Percentiles rank a stretch among this genome's conserved stretches.
Conservation (phyloP, 2,888 invertebrate species). For the Melinaea menophilus region DNA sequence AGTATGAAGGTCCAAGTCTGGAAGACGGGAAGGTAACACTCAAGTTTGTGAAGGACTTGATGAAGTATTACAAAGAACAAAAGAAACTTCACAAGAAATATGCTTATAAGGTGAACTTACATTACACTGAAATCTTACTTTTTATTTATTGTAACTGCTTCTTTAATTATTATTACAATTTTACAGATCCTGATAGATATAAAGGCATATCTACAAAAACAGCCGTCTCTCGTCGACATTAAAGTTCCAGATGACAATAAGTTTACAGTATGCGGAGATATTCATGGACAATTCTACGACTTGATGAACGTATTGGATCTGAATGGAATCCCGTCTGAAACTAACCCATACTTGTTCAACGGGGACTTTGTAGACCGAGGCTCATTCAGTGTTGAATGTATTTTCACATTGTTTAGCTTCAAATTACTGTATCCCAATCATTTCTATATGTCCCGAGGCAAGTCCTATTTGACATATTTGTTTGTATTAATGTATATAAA, state of each 20-base stretch:
- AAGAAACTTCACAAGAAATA: slow-evolving; percentile 97
- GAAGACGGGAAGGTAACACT: slow-evolving; percentile 92
- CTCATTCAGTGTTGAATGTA: slow-evolving; percentile 99
- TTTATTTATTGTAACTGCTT: background rate
- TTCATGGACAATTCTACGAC: slow-evolving; percentile 99
- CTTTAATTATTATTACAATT: slow-evolving; percentile 8
- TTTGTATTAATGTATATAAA: no score
- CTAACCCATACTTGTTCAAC: slow-evolving; percentile 98
- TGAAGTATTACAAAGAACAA: slow-evolving; percentile 93
- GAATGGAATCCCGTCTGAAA: slow-evolving; percentile 96
- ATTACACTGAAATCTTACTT: background rate
- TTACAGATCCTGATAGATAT: slow-evolving; percentile 94
- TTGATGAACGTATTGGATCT: slow-evolving; percentile 97
- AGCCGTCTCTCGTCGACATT: slow-evolving; percentile 94
- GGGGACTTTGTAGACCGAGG: slow-evolving; percentile 99
- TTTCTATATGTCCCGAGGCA: slow-evolving; percentile 98
- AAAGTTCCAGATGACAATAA: slow-evolving; percentile 90
- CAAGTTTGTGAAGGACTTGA: slow-evolving; percentile 92
- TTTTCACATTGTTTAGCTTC: slow-evolving; percentile 97
- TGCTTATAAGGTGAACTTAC: slow-evolving; percentile 89
- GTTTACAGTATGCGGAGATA: slow-evolving; percentile 99
- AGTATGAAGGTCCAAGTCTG: slow-evolving; percentile 94
- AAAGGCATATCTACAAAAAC: slow-evolving; percentile 88
- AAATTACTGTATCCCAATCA: slow-evolving; percentile 97
- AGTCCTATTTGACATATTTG: slow-evolving; percentile 37